Evolutionary conservation across 92 coral and sea anemone genomes (phyloP).

Genomic region (Umimayanthus kanabou): DNA sequence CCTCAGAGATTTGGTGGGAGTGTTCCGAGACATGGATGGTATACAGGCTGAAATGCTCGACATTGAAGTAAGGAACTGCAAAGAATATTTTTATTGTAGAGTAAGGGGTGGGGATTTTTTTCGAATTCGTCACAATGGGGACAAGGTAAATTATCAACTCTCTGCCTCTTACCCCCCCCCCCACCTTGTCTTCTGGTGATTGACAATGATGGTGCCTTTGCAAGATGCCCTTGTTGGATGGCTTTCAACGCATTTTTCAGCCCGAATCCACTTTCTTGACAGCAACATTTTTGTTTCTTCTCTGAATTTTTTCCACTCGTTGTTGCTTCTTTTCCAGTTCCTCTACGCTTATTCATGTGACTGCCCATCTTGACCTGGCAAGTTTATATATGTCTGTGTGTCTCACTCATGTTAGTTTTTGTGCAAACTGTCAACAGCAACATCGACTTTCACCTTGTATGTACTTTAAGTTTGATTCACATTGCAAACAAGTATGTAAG

Average conservation of each 20-base stretch:
- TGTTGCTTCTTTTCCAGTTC: neutral
- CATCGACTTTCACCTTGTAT: too few species aligned
- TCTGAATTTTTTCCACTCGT: neutral
- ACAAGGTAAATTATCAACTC: neutral
- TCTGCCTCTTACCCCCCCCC: neutral
- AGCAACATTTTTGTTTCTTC: neutral
- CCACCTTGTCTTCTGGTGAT: neutral
- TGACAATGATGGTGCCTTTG: neutral
- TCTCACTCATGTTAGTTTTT: too few species aligned
- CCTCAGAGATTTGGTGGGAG: constrained; percentile 88
- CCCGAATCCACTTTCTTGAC: too few species aligned
- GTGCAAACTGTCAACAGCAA: too few species aligned
- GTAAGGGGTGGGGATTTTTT: neutral
- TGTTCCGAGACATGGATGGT: constrained; percentile 95
- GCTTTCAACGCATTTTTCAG: neutral
- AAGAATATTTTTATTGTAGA: neutral
- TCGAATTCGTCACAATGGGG: neutral
- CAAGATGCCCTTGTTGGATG: neutral
- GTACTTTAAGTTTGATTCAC: too few species aligned
- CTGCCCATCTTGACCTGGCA: neutral
- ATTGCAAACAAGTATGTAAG: neutral
- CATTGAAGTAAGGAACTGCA: constrained; percentile 73
- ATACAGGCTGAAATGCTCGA: constrained; percentile 85
- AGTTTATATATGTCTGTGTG: neutral
- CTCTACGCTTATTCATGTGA: neutral